Evolutionary conservation across 2,113 vertebrate species (phyloP).

Genomic region (Passer montanus): DNA sequence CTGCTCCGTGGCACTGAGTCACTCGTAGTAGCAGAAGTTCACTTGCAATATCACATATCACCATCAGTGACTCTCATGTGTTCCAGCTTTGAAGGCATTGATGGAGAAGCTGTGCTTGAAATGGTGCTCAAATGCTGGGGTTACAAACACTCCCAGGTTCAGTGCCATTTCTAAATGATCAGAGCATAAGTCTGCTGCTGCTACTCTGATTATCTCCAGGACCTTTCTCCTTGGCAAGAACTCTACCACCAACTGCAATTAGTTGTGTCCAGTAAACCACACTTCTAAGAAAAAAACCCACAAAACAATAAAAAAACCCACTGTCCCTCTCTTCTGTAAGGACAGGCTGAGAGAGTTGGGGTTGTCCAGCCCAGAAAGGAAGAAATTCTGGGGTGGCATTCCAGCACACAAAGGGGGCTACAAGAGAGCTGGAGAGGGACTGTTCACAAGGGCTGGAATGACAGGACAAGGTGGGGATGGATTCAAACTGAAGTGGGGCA

Average conservation of each 20-base stretch:
- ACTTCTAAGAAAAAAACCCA: not conserved
- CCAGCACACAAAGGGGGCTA: not conserved
- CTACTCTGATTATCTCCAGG: not conserved
- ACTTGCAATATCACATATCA: not conserved
- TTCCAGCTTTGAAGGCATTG: not conserved
- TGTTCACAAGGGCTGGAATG: not conserved
- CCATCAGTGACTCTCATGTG: not conserved
- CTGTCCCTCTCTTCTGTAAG: not conserved
- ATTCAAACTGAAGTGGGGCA: not conserved
- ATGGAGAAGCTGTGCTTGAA: not conserved
- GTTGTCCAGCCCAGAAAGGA: not conserved
- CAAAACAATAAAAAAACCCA: accelerated
- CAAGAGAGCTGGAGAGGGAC: not conserved
- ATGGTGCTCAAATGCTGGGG: not conserved
- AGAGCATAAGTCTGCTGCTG: not conserved
- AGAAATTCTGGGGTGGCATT: not conserved
- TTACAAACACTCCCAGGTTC: not conserved
- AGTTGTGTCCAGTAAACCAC: not conserved
- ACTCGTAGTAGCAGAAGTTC: not conserved
- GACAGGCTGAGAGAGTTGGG: not conserved
- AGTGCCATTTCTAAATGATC: not conserved
- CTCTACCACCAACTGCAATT: not conserved
- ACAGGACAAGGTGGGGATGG: not conserved
- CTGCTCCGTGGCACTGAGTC: not conserved
- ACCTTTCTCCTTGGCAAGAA: not conserved